These are phyloP conservation scores for Branchinecta lindahli DNA, from an alignment of 1,140 invertebrate genomes.

Conservation along the genomic window DNA sequence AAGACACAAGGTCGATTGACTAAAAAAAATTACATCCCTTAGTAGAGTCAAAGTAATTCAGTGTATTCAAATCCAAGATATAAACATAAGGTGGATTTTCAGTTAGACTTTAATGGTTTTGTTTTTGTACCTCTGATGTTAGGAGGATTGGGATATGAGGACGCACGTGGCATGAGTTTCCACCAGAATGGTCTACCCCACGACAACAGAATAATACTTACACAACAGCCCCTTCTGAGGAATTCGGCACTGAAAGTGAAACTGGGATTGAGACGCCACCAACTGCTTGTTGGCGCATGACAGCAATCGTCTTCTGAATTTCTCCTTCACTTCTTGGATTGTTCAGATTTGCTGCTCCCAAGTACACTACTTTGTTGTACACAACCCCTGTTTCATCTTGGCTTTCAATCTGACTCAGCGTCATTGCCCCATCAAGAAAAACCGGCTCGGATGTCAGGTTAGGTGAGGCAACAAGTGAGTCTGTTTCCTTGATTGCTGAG, in stretches of 20 bases:
- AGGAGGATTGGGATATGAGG: too few species aligned
- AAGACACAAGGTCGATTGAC: too few species aligned
- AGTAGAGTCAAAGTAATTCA: too few species aligned
- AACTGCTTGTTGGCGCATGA: slow-evolving; percentile 53
- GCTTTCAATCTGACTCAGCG: slow-evolving; percentile 16
- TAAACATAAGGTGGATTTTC: too few species aligned
- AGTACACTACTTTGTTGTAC: slow-evolving; percentile 84
- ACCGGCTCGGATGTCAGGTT: not conserved
- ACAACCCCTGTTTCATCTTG: slow-evolving; percentile 64
- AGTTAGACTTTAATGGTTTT: too few species aligned
- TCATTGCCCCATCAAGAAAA: slow-evolving; percentile 11
- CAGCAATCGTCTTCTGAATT: slow-evolving; percentile 84
- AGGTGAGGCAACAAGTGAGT: not conserved
- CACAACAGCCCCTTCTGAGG: slow-evolving; percentile 51
- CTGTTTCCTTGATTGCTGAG: not conserved
- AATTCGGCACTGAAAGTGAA: slow-evolving; percentile 72
- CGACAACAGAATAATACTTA: slow-evolving; percentile 27
- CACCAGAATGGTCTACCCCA: too few species aligned
- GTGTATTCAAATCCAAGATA: too few species aligned
- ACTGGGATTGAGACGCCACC: slow-evolving; percentile 54
- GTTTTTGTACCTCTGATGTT: too few species aligned
- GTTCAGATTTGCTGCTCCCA: slow-evolving; percentile 81
- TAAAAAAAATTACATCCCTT: too few species aligned
- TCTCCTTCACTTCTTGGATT: slow-evolving; percentile 86
- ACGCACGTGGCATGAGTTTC: too few species aligned